Percentiles rank a stretch among this genome's conserved stretches.
phyloP scores from a whole-genome alignment of 2,113 vertebrate species.

The Anoura caudifer region DNA sequence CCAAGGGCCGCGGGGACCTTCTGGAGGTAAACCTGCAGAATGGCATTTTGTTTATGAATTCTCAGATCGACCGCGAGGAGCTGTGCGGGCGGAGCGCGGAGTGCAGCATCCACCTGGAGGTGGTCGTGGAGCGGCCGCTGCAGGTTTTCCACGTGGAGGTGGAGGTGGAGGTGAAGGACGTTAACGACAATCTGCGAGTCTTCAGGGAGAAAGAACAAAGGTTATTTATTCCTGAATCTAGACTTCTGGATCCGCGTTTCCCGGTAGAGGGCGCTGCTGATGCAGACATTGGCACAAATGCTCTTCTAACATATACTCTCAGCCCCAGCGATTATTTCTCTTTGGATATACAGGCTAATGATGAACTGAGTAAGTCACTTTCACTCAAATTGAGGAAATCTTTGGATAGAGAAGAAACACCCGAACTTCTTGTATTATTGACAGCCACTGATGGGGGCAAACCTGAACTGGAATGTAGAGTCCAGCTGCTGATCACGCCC shows the following conservation, averaged over 20 bases:
- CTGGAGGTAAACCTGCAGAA: slow-evolving; percentile 67
- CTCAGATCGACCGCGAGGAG: slow-evolving; percentile 58
- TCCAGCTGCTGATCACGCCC: slow-evolving; percentile 71
- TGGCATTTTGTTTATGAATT: slow-evolving; percentile 60
- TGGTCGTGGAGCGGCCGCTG: slow-evolving; percentile 78
- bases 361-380: slow-evolving; percentile 74
- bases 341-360: slow-evolving; percentile 71
- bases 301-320: slow-evolving; percentile 79
- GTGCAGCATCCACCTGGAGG: slow-evolving; percentile 69
- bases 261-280: slow-evolving; percentile 79
- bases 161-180: slow-evolving; percentile 81
- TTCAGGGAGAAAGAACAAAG: slow-evolving; percentile 67
- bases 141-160: slow-evolving; percentile 84
- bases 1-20: slow-evolving; percentile 58
- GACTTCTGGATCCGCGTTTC: slow-evolving; percentile 74
- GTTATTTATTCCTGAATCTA: slow-evolving; percentile 81
- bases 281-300: slow-evolving; percentile 80
- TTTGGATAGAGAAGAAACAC: slow-evolving; percentile 76
- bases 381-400: slow-evolving; percentile 68
- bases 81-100: slow-evolving; percentile 75
- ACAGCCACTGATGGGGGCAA: slow-evolving; percentile 80
- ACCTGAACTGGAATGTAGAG: slow-evolving; percentile 66
- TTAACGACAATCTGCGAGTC: slow-evolving; percentile 85
- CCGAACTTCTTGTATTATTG: slow-evolving; percentile 64
- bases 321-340: slow-evolving; percentile 79